A percentile compares a stretch with the other conserved stretches of the same genome.
Evolutionary conservation across 2,888 invertebrate genomes (phyloP).

Genomic region (Oxytorus armatus): DNA sequence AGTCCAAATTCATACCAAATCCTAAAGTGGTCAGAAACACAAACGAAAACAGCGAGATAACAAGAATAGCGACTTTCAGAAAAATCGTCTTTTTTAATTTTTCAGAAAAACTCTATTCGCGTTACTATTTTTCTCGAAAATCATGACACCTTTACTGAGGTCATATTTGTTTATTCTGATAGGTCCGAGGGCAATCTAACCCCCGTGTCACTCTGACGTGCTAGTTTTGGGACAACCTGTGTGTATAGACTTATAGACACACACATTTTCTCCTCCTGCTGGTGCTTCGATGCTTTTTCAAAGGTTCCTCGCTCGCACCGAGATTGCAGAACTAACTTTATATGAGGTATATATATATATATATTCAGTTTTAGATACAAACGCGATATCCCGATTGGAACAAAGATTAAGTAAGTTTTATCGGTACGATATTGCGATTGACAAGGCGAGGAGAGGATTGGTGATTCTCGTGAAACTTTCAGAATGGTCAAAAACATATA

Average conservation of each 20-base stretch:
- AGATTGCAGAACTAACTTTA: not conserved
- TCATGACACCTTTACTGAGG: too few relatives aligned
- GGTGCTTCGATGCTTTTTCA: not conserved
- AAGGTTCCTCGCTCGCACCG: not conserved
- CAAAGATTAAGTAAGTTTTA: slow-evolving; percentile 58
- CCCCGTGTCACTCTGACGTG: too few relatives aligned
- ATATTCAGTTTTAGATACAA: slow-evolving; percentile 11
- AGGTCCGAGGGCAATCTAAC: too few relatives aligned
- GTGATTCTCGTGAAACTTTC: slow-evolving; percentile 45
- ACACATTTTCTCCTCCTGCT: not conserved
- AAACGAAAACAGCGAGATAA: too few relatives aligned
- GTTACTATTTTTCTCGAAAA: too few relatives aligned
- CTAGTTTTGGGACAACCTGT: too few relatives aligned
- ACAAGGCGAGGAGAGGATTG: not conserved
- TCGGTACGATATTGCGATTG: slow-evolving; percentile 38
- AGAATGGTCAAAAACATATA: slow-evolving; percentile 2
- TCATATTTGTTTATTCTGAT: too few relatives aligned
- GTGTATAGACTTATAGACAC: not conserved
- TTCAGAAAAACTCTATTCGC: too few relatives aligned
- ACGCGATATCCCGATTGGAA: slow-evolving; percentile 39
- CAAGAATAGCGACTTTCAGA: too few relatives aligned
- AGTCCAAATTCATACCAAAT: too few relatives aligned
- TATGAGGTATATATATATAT: slow-evolving; percentile 4
- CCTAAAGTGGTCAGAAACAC: too few relatives aligned
- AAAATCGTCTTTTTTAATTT: too few relatives aligned